These are phyloP conservation scores for Asbolus verrucosus DNA, from an alignment of 1,140 invertebrate genomes.

Conservation along the genomic window DNA sequence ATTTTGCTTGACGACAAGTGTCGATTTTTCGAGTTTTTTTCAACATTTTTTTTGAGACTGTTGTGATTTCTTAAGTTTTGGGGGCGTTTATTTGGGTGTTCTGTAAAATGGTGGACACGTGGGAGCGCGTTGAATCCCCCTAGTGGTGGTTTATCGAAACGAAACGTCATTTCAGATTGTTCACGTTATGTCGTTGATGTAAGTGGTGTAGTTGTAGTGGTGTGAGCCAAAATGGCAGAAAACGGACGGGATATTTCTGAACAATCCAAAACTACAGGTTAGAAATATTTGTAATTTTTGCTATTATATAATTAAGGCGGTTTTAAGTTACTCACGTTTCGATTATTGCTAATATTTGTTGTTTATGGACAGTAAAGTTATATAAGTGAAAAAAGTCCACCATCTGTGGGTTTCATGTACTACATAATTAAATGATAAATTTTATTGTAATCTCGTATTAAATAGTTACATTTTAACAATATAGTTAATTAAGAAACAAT, in stretches of 20 bases:
- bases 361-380: conserved; percentile 47
- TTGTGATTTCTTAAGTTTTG: neutral
- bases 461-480: conserved; percentile 2
- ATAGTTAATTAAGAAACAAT: neutral
- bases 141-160: conserved; percentile 32
- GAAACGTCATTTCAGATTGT: conserved; percentile 29
- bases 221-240: conserved; percentile 73
- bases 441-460: conserved; percentile 20
- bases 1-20: too few relatives aligned
- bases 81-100: neutral
- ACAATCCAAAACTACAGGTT: conserved; percentile 71
- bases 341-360: conserved; percentile 22
- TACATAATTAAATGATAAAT: conserved; percentile 31
- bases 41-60: neutral
- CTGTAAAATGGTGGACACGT: neutral
- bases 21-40: too few relatives aligned
- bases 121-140: conserved; percentile 10
- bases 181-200: conserved; percentile 43
- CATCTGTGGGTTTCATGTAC: conserved; percentile 56
- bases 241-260: conserved; percentile 71
- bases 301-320: conserved; percentile 16
- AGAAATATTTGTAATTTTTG: conserved; percentile 51
- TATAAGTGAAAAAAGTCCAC: conserved; percentile 58
- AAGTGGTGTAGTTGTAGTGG: conserved; percentile 37
- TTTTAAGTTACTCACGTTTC: neutral